A percentile compares a stretch with the other conserved stretches of the same genome.
Evolutionary conservation across 2,888 invertebrate species (phyloP).

Genomic region (Acanthosepion pharaonis): DNA sequence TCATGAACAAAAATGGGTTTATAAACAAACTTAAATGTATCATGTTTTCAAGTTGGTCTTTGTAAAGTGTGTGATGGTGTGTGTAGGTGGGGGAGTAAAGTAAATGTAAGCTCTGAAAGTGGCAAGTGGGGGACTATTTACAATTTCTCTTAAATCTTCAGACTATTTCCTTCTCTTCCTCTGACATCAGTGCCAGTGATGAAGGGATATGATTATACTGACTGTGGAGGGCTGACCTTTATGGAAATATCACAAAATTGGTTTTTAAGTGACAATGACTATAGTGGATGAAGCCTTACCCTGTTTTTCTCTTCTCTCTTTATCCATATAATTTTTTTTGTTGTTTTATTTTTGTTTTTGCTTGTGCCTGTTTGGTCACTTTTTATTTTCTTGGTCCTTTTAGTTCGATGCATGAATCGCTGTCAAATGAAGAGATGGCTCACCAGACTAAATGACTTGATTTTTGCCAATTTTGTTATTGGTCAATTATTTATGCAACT

Average conservation of each 20-base stretch:
- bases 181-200: background rate
- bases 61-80: too few species aligned
- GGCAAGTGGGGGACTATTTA: background rate
- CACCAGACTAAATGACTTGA: too few species aligned
- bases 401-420: too few species aligned
- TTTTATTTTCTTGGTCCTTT: too few species aligned
- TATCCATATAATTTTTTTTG: background rate
- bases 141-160: too few species aligned
- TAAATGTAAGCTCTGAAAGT: background rate
- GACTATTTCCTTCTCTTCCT: background rate
- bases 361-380: too few species aligned
- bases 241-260: background rate
- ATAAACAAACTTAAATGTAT: background rate
- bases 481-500: too few species aligned
- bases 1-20: background rate
- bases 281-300: background rate
- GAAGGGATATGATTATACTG: background rate
- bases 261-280: slow-evolving; percentile 9
- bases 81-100: background rate
- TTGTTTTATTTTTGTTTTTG: background rate
- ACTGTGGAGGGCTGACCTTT: background rate
- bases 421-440: too few species aligned
- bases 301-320: background rate
- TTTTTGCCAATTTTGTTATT: too few species aligned
- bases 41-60: background rate